Evolutionary conservation across 2,113 vertebrate species (phyloP).

Genomic region (Neoarius graeffei): DNA sequence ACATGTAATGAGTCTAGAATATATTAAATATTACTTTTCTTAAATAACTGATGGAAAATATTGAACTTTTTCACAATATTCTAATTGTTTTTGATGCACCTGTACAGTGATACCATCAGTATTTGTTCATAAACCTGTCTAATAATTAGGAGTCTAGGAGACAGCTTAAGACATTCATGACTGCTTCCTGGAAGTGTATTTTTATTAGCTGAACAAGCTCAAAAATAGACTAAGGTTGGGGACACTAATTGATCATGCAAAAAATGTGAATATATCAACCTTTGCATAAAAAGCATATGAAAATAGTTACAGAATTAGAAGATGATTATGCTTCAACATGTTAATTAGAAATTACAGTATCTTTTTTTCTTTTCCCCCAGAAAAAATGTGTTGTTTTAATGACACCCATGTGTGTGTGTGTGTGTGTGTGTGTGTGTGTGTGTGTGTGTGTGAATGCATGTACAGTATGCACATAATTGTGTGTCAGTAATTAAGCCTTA

Average conservation of each 20-base stretch:
- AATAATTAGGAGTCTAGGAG: neutral
- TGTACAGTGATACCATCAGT: too few relatives aligned
- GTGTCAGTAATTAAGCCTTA: slow-evolving; percentile 60
- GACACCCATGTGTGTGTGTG: neutral
- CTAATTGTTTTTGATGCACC: too few relatives aligned
- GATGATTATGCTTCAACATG: neutral
- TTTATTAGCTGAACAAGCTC: neutral
- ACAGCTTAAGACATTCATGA: neutral
- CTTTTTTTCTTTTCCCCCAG: neutral
- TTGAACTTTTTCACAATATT: too few relatives aligned
- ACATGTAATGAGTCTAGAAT: too few relatives aligned
- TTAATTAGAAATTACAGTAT: neutral
- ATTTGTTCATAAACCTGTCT: too few relatives aligned
- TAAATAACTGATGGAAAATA: too few relatives aligned
- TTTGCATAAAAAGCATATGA: neutral
- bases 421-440: neutral
- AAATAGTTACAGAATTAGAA: neutral
- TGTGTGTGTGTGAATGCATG: neutral
- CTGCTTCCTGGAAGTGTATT: neutral
- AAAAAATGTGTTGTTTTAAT: neutral
- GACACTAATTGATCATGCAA: neutral
- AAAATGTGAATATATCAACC: neutral
- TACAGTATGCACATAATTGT: too few relatives aligned
- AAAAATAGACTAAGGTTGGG: neutral
- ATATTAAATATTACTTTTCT: too few relatives aligned